phyloP scores from a whole-genome alignment of 2,113 vertebrate genomes.

The Acrocephalus kingi region DNA sequence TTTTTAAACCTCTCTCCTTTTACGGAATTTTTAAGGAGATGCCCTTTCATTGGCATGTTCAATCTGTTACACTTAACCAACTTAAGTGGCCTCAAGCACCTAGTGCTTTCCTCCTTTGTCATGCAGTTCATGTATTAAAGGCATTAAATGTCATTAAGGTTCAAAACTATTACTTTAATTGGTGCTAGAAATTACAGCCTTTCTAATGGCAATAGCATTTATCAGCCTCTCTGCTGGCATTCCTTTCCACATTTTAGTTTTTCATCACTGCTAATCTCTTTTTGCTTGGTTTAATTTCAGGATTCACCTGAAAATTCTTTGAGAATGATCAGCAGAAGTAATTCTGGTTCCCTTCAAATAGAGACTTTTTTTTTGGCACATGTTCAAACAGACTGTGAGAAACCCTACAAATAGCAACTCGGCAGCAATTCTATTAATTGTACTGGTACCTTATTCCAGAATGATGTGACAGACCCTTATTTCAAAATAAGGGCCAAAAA shows the following conservation, averaged over 20 bases:
- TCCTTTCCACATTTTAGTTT: conserved; percentile 30
- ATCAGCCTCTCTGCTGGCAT: not conserved
- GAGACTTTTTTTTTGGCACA: not conserved
- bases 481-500: not conserved
- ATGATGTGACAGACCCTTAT: not conserved
- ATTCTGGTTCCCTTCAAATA: not conserved
- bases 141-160: not conserved
- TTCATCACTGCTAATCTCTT: not conserved
- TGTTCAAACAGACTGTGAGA: not conserved
- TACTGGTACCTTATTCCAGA: not conserved
- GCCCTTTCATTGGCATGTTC: not conserved
- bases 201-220: not conserved
- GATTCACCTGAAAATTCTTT: conserved; percentile 17
- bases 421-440: not conserved
- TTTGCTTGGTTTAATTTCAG: conserved; percentile 11
- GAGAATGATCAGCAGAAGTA: not conserved
- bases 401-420: not conserved
- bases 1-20: not conserved
- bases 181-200: not conserved
- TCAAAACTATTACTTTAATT: conserved; percentile 28
- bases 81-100: not conserved
- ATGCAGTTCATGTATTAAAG: not conserved
- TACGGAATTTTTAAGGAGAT: not conserved
- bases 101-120: not conserved
- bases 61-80: not conserved